Base-by-base conservation (phyloP, 2,113 vertebrate genomes). In the Antennarius striatus region DNA sequence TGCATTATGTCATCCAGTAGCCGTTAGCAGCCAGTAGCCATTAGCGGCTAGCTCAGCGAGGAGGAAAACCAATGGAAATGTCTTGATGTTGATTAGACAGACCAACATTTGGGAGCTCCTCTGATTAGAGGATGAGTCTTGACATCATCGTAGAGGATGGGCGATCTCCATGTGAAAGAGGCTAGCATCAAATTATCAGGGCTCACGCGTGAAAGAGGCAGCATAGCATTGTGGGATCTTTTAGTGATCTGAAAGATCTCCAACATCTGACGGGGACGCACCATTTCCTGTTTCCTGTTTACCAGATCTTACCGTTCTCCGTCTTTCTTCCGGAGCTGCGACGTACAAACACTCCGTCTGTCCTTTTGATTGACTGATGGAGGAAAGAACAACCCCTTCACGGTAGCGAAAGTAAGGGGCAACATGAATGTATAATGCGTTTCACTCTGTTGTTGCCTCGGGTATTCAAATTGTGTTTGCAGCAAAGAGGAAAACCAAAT, bases 401-500 rank as follows among this genome's bases (percentile, higher is more conserved):
- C 55, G 71, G 64, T 57, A 17, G 56, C 29, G 64, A 66, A 65
- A 36, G 5, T 36, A 36, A 79, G 74, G 58, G 77, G 82, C 81
- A 79, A 46, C 81, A 76, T 73, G 80, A 85, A 86, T 86, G 77
- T 49, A 46, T 88, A 79, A 89, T 88, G 74, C 83, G 8, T 53
- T 61, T 42, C 16, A 7, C 63, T 46, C 71, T 62, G 83, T 60
- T 73, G 78, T 72, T 71, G 79, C 75, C 61, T 59, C 60, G 65
- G 77, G 81, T 79, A 78, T 88, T 86, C 73, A 85, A 80, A 88
- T 80, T 75, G 80, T 81, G 85, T 91, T 87, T 82, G 84, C 68
- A 28, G 72, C 70, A 65, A 78, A 82, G 71, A 81, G 83, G 77
- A 87, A 22, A 84, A 85, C 66, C 50, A 48, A 82, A 85, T 78